A percentile compares a stretch with the other conserved stretches of the same genome.
These are phyloP conservation scores for Scolanthus callimorphus DNA, from an alignment of 92 coral and sea anemone genomes.

Conservation along the genomic window DNA sequence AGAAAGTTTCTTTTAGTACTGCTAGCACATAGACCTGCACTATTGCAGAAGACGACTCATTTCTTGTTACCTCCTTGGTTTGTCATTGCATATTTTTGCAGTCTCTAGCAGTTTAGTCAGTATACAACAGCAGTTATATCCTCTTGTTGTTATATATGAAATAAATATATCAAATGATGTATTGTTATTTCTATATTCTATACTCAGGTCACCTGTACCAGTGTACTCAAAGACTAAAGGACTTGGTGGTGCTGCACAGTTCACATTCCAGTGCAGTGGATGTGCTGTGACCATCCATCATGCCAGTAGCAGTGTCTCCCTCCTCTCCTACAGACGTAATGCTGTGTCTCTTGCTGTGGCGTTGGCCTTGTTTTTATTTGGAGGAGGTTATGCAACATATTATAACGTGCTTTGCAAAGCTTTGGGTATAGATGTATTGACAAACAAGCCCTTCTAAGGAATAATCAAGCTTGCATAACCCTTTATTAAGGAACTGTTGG, in stretches of 20 bases:
- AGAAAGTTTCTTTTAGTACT: too few relatives aligned
- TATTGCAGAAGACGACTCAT: too few relatives aligned
- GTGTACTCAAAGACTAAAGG: neutral
- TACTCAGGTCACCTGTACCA: too few relatives aligned
- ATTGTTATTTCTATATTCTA: too few relatives aligned
- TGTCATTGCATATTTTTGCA: too few relatives aligned
- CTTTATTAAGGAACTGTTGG: slow-evolving; percentile 32
- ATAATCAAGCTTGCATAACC: slow-evolving; percentile 37
- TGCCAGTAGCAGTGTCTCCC: neutral
- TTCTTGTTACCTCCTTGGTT: too few relatives aligned
- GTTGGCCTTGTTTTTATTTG: slow-evolving; percentile 44
- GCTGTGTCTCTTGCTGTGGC: slow-evolving; percentile 47
- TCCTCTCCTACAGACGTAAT: slow-evolving; percentile 14
- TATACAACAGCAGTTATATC: too few relatives aligned
- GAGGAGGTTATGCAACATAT: slow-evolving; percentile 46
- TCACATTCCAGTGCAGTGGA: neutral
- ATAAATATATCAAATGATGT: too few relatives aligned
- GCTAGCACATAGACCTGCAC: too few relatives aligned
- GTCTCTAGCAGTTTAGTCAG: too few relatives aligned
- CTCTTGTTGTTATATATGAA: too few relatives aligned
- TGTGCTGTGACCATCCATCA: neutral
- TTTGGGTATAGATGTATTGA: slow-evolving; percentile 28
- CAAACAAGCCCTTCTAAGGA: slow-evolving; percentile 36
- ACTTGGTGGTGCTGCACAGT: neutral
- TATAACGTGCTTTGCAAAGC: slow-evolving; percentile 36